Conservation (phyloP, 2,797 vertebrate genomes). For the Myotis pilosus region DNA sequence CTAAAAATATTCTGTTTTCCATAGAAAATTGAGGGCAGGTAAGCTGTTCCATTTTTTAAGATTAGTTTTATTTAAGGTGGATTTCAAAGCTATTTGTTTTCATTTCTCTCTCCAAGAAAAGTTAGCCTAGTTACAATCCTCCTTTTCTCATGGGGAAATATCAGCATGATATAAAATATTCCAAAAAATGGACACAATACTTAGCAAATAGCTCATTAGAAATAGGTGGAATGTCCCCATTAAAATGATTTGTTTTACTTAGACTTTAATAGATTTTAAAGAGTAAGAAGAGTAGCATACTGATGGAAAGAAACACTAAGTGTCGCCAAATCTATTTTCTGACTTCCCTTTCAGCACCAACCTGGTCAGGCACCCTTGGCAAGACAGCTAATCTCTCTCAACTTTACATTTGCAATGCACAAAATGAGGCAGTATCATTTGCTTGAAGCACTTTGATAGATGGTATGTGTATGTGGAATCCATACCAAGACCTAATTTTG, state of each 20-base stretch:
- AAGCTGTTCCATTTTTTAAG: background rate
- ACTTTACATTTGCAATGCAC: background rate
- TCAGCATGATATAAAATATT: background rate
- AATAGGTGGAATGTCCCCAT: background rate
- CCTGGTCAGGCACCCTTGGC: background rate
- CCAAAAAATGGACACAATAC: background rate
- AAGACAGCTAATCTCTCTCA: background rate
- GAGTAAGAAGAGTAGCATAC: background rate
- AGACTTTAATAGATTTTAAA: slow-evolving; percentile 16
- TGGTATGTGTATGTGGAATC: background rate
- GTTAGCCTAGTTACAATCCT: background rate
- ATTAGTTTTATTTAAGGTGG: background rate
- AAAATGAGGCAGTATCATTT: background rate
- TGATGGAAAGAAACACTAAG: background rate
- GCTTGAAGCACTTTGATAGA: background rate
- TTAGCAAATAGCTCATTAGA: background rate
- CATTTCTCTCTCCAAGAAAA: background rate
- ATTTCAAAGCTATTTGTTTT: background rate
- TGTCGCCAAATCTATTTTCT: slow-evolving; percentile 20
- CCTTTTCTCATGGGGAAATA: background rate
- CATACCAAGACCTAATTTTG: background rate
- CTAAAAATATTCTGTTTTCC: background rate
- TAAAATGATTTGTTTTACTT: slow-evolving; percentile 35
- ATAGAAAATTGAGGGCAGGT: background rate
- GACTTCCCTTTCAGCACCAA: slow-evolving; percentile 23